A percentile compares a stretch with the other conserved stretches of the same genome.
phyloP scores from a whole-genome alignment of 2,797 vertebrate species.

The Pseudomugil gertrudae region DNA sequence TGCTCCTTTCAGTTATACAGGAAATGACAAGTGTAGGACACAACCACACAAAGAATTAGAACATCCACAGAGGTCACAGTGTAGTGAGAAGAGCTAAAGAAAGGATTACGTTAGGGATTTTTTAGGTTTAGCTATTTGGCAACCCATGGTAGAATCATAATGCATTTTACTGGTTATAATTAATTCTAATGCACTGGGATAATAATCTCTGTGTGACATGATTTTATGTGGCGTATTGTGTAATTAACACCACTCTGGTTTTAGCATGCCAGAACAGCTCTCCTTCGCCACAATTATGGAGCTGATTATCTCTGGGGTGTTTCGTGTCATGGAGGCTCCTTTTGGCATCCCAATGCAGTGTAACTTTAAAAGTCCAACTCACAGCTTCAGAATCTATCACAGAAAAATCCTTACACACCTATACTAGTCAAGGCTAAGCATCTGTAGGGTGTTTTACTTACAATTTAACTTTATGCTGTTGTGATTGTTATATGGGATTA shows the following conservation, averaged over 20 bases:
- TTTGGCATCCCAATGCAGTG: slow-evolving; percentile 45
- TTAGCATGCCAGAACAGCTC: slow-evolving; percentile 52
- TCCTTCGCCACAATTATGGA: slow-evolving; percentile 48
- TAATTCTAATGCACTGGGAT: slow-evolving; percentile 53
- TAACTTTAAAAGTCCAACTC: slow-evolving; percentile 67
- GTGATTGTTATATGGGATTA: slow-evolving; percentile 12
- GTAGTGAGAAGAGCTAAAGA: slow-evolving; percentile 17
- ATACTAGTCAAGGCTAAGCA: slow-evolving; percentile 49
- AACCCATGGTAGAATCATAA: slow-evolving; percentile 25
- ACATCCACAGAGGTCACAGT: slow-evolving; percentile 49
- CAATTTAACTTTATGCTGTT: slow-evolving; percentile 26
- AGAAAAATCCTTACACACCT: slow-evolving; percentile 15
- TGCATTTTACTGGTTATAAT: slow-evolving; percentile 46
- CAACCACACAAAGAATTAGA: slow-evolving; percentile 31
- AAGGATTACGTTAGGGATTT: slow-evolving; percentile 30
- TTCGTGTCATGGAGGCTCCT: slow-evolving; percentile 53
- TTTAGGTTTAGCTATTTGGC: slow-evolving; percentile 29
- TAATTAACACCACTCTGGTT: slow-evolving; percentile 67
- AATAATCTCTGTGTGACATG: slow-evolving; percentile 58
- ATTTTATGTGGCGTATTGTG: slow-evolving; percentile 37
- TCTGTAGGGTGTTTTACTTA: slow-evolving; percentile 9
- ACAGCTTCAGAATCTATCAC: slow-evolving; percentile 61
- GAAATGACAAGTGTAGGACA: slow-evolving; percentile 56
- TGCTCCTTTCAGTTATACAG: slow-evolving; percentile 44
- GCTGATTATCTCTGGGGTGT: slow-evolving; percentile 55